Conservation (phyloP, 2,797 vertebrate species). For the Gadopsis bispinosus region DNA sequence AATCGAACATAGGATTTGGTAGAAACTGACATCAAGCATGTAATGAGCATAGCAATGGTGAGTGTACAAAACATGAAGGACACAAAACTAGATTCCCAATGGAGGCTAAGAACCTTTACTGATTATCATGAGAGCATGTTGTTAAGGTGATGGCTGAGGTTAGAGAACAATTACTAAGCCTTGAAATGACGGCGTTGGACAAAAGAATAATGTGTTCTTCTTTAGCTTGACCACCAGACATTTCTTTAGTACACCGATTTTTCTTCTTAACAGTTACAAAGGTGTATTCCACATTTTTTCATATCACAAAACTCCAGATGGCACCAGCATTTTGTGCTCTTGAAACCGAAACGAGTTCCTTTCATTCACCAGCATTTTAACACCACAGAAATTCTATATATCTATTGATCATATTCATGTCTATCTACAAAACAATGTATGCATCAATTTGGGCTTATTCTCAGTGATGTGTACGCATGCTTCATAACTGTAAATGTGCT, state of each 20-base stretch:
- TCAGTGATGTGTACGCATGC: background rate
- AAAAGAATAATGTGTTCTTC: background rate
- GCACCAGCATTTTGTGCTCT: too few species aligned
- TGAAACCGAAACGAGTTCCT: background rate
- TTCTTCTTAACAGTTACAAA: background rate
- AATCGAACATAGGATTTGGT: background rate
- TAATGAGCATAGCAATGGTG: background rate
- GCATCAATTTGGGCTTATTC: background rate
- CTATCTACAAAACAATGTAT: background rate
- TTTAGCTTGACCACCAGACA: background rate
- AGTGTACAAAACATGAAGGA: background rate
- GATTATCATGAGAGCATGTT: background rate
- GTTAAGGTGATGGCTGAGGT: background rate
- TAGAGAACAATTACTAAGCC: background rate
- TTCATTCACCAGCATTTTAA: background rate
- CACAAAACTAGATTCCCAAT: background rate
- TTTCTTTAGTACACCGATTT: too few species aligned
- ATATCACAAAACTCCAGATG: background rate
- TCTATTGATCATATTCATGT: constrained; percentile 4
- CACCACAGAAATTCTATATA: background rate
- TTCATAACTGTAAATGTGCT: background rate
- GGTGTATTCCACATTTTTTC: background rate
- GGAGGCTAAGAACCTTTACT: background rate
- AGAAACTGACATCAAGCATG: background rate
- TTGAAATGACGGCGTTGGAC: background rate